Evolutionary conservation across 1,140 invertebrate genomes (phyloP), one percentile per base, ranked within the genome.

Genomic region (Glossosoma conforme): DNA sequence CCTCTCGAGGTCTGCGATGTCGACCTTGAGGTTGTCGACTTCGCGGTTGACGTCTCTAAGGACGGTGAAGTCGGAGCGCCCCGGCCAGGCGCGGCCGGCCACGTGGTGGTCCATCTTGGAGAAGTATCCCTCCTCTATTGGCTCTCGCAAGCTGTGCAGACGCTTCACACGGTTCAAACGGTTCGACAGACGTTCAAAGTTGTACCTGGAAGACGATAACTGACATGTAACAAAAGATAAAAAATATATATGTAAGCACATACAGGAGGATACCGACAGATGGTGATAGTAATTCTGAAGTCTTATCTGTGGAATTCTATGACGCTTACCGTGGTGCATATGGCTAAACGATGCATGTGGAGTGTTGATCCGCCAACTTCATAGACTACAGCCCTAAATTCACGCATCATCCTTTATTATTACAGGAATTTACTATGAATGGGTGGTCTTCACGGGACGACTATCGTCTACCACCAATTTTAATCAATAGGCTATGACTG

Each of bases 101-200:
- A 65, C 55, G 1, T 55, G 21, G n/a, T 44, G 56, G 41, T 63
- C 59, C 41, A 66, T 41, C 52, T 67, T 65, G 2, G 64, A 53
- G 36, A 66, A 67, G 37, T 67, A 67, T 6, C 54, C 64, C 53
- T 63, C 63, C 2, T 22, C 10, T 17, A 66, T 60, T 2, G 63
- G 58, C 3, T 60, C 52, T 15, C 59, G 33, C 36, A 56, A 56
- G 35, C 62, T 54, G 15, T 44, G 25, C 8, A 60, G 54, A 10
- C 45, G 50, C 24, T 45, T 37, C 8, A 62, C 62, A 11, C 61
- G 43, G 1, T 35, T 10, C 6, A 70, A 44, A 38, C 52, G 44
- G 35, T 63, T 65, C 17, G 59, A 58, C 1, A 70, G 49, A 30
- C 67, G 49, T 37, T 67, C 67, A 21, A 58, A 54, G 58, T 69